phyloP scores from a whole-genome alignment of 2,797 vertebrate species.

The Pyrocephalus nanus region DNA sequence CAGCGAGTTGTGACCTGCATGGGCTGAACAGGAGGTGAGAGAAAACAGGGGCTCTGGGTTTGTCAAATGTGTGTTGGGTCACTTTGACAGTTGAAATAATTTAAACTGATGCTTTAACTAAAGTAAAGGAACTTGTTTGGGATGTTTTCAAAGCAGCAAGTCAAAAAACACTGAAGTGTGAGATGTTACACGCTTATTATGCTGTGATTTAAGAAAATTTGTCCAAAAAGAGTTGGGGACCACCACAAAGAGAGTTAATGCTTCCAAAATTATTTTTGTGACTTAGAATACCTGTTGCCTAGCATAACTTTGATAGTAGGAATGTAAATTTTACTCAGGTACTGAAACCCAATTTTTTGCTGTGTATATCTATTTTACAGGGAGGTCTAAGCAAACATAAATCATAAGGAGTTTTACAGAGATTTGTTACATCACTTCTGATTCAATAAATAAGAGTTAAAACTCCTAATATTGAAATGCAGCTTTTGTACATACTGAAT shows the following conservation, averaged over 20 bases:
- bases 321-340: background rate
- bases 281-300: background rate
- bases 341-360: background rate
- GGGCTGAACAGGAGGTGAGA: rapidly evolving
- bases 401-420: background rate
- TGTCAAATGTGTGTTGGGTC: rapidly evolving
- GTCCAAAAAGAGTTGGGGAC: no score
- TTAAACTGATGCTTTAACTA: background rate
- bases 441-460: background rate
- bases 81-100: rapidly evolving
- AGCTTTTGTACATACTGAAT: background rate
- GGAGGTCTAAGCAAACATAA: background rate
- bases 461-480: background rate
- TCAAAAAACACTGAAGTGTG: rapidly evolving
- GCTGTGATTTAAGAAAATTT: background rate
- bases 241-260: background rate
- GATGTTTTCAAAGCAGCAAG: background rate
- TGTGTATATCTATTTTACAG: background rate
- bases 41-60: rapidly evolving
- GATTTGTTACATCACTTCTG: background rate
- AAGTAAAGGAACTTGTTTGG: rapidly evolving
- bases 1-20: rapidly evolving
- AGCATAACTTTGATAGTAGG: background rate
- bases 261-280: background rate
- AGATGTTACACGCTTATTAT: rapidly evolving